Evolutionary conservation across 2,888 invertebrate genomes (phyloP).

Genomic region (Oligia strigilis): DNA sequence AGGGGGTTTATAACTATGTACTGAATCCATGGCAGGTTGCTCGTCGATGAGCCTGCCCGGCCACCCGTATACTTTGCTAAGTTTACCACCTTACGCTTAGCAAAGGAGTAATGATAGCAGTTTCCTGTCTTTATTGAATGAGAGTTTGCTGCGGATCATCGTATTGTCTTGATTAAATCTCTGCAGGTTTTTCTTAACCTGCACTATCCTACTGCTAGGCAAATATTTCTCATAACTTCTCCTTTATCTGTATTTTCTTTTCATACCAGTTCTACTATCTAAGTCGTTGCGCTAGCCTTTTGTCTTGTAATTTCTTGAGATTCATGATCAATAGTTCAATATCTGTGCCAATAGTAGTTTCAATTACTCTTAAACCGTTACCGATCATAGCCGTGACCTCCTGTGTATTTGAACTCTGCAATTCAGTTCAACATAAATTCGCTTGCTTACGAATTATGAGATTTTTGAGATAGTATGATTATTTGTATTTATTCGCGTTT

Average conservation of each 20-base stretch:
- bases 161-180: not conserved
- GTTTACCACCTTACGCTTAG: not conserved
- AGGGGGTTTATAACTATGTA: too few species aligned
- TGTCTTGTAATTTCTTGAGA: conserved; percentile 3
- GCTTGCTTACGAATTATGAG: conserved; percentile 7
- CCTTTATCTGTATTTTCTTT: conserved; percentile 2
- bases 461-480: not conserved
- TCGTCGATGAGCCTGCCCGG: not conserved
- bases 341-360: conserved; percentile 19
- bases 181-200: not conserved
- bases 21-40: too few species aligned
- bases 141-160: not conserved
- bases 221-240: not conserved
- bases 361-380: conserved; percentile 45
- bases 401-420: conserved; percentile 24
- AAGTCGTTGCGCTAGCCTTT: not conserved
- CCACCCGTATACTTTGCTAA: not conserved
- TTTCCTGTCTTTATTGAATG: not conserved
- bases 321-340: conserved; percentile 41
- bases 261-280: not conserved
- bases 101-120: not conserved
- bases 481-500: conserved; percentile 14
- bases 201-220: not conserved
- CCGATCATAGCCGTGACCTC: conserved; percentile 32
- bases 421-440: conserved; percentile 21